Conservation (phyloP, 2,797 vertebrate species). For the Poliocrania exsul region DNA sequence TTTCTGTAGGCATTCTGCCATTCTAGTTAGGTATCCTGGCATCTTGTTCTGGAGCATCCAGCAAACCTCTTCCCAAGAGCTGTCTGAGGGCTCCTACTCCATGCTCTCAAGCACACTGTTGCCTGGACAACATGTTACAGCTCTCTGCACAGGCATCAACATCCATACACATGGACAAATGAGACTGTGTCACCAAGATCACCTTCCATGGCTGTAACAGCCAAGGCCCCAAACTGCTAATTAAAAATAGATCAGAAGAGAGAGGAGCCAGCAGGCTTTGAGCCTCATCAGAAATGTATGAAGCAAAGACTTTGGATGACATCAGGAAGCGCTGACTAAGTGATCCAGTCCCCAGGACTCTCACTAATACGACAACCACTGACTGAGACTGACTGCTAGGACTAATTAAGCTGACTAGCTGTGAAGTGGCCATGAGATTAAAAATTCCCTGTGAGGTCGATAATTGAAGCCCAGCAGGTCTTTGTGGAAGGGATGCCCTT, state of each 20-base stretch:
- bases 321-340: not conserved
- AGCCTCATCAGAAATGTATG: not conserved
- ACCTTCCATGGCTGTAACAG: not conserved
- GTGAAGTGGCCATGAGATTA: not conserved
- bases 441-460: not conserved
- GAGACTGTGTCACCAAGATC: not conserved
- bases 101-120: not conserved
- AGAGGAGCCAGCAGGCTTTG: slow-evolving; percentile 2
- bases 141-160: not conserved
- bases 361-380: not conserved
- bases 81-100: not conserved
- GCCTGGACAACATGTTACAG: not conserved
- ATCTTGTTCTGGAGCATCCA: not conserved
- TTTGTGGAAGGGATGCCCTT: not conserved
- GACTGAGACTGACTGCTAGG: not conserved
- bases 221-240: not conserved
- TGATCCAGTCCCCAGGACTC: not conserved
- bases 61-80: not conserved
- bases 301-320: not conserved
- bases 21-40: not conserved
- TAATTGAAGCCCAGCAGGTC: not conserved
- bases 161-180: rapidly evolving
- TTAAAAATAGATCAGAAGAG: slow-evolving; percentile 20
- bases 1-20: slow-evolving; percentile 20
- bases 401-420: not conserved